Conservation (phyloP, 1,140 invertebrate genomes). For the Dendrolimus kikuchii region DNA sequence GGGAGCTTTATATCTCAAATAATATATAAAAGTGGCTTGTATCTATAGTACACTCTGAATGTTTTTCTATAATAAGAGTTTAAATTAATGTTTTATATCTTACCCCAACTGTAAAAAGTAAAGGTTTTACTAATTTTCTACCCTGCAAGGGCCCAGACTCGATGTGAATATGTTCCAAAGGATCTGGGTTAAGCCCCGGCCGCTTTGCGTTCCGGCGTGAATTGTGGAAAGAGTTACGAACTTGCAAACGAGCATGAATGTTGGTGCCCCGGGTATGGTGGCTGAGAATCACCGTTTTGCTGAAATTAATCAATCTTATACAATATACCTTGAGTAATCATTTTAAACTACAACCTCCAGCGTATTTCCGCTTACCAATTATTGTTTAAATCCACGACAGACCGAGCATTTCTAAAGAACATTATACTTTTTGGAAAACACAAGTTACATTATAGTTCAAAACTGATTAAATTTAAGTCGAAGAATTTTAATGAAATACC, state of each 20-base stretch:
- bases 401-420: constrained; percentile 56
- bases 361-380: constrained; percentile 32
- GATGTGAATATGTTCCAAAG: constrained; percentile 39
- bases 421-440: constrained; percentile 34
- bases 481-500: no score
- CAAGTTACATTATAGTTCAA: constrained; percentile 20
- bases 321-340: constrained; percentile 1
- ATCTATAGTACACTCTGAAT: no score
- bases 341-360: constrained; percentile 1
- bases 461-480: neutral
- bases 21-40: no score
- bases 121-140: constrained; percentile 75
- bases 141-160: constrained; percentile 55
- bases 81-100: constrained; percentile 17
- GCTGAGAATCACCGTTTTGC: constrained; percentile 36
- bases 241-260: constrained; percentile 32
- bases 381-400: constrained; percentile 40
- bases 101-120: constrained; percentile 81
- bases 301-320: constrained; percentile 27
- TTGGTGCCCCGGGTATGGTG: constrained; percentile 20
- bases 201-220: constrained; percentile 25
- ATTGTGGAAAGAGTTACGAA: constrained; percentile 48
- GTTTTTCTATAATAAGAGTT: no score
- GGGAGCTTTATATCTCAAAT: no score
- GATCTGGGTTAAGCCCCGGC: constrained; percentile 32